These are phyloP conservation scores for Apodemia zela DNA, from an alignment of 2,888 invertebrate genomes.

Conservation along the genomic window DNA sequence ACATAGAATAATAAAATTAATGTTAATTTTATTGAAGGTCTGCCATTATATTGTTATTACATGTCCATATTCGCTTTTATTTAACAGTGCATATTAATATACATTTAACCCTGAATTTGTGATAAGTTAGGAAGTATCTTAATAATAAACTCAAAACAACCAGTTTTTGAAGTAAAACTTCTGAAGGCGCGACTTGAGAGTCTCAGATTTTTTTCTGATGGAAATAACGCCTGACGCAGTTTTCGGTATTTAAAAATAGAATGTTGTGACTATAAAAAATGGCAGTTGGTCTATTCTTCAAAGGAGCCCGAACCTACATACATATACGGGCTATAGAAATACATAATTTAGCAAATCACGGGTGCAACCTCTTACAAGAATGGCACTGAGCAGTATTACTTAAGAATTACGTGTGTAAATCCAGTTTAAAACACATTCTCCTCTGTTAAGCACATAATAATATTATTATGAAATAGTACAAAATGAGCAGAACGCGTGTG, in stretches of 20 bases:
- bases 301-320: no score
- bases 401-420: conserved; percentile 1
- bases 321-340: no score
- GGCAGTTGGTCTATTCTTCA: no score
- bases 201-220: no score
- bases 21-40: conserved; percentile 5
- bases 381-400: background rate
- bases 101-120: background rate
- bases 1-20: background rate
- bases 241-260: no score
- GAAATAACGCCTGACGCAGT: no score
- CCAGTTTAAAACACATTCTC: conserved; percentile 8
- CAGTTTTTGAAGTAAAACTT: no score
- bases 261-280: no score
- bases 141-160: no score
- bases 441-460: background rate
- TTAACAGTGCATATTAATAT: background rate
- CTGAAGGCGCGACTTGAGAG: no score
- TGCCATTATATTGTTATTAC: background rate
- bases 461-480: conserved; percentile 12
- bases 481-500: conserved; percentile 8
- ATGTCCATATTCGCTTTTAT: background rate
- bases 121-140: background rate
- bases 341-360: no score
- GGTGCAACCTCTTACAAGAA: no score